Percentiles rank a stretch among this genome's conserved stretches.
phyloP scores from a whole-genome alignment of 2,113 vertebrate species.

The Serinus canaria region DNA sequence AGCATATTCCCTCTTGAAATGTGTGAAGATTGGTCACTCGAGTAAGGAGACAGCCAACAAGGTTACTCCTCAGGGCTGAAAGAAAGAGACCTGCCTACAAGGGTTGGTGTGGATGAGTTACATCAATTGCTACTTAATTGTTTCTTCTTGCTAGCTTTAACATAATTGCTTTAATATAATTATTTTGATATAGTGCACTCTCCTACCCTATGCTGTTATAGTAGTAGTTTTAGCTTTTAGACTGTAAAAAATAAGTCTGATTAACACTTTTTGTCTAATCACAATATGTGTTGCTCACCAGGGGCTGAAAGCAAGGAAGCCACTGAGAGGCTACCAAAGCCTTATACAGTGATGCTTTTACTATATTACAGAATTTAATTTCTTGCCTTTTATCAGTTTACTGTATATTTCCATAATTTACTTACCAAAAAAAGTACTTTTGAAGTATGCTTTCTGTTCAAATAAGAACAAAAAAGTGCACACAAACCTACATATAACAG shows the following conservation, averaged over 20 bases:
- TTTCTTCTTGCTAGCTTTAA: background rate
- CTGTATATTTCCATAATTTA: background rate
- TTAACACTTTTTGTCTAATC: background rate
- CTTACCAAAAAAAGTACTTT: background rate
- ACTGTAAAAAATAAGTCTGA: background rate
- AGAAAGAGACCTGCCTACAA: background rate
- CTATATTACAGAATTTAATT: background rate
- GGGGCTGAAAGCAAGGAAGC: background rate
- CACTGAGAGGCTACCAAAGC: background rate
- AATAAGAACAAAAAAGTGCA: background rate
- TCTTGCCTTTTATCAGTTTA: background rate
- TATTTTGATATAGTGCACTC: background rate
- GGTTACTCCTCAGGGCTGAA: rapidly evolving
- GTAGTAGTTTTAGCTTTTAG: background rate
- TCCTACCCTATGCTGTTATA: background rate
- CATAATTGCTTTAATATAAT: background rate
- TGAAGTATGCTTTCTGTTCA: background rate
- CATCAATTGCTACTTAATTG: background rate
- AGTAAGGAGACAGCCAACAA: background rate
- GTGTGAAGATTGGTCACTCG: background rate
- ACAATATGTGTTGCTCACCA: rapidly evolving
- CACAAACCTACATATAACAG: background rate
- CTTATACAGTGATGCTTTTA: too few species aligned
- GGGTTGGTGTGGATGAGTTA: background rate
- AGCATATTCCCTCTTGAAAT: background rate